Conservation (phyloP, 1,140 invertebrate species). For the Vanessa tameamea region DNA sequence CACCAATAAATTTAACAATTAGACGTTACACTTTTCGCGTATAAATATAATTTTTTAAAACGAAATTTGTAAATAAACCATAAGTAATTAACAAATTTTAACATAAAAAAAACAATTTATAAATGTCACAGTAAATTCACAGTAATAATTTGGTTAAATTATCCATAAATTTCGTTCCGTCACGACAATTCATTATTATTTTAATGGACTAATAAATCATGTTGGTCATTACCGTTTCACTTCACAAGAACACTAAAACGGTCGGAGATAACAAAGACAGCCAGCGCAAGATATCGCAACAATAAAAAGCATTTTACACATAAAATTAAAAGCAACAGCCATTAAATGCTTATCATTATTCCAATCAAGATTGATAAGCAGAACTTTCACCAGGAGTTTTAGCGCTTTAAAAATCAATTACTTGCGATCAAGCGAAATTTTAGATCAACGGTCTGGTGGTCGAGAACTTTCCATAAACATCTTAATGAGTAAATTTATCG, state of each 20-base stretch:
- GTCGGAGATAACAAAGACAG: slow-evolving; percentile 3
- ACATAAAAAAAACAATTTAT: not conserved
- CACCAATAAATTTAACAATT: too few species aligned
- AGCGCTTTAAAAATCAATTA: slow-evolving; percentile 57
- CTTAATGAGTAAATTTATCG: slow-evolving; percentile 46
- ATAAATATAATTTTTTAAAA: too few species aligned
- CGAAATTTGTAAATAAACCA: too few species aligned
- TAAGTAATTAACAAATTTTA: not conserved
- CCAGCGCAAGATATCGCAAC: slow-evolving; percentile 9
- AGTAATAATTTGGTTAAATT: slow-evolving; percentile 7
- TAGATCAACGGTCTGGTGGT: slow-evolving; percentile 40
- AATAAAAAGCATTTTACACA: slow-evolving; percentile 22
- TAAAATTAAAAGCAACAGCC: slow-evolving; percentile 24
- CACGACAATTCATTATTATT: slow-evolving; percentile 6
- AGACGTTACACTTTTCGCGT: too few species aligned
- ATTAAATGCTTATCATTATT: slow-evolving; percentile 27
- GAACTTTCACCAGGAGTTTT: slow-evolving; percentile 50
- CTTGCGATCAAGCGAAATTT: slow-evolving; percentile 12
- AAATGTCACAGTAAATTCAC: not conserved
- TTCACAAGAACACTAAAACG: slow-evolving; percentile 11
- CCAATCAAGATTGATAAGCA: slow-evolving; percentile 39
- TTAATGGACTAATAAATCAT: slow-evolving; percentile 19
- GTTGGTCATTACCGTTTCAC: slow-evolving; percentile 12
- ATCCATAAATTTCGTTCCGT: not conserved
- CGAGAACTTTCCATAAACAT: slow-evolving; percentile 33